These are phyloP conservation scores for Rhombomys opimus DNA, from an alignment of 2,113 vertebrate genomes.

Conservation along the genomic window DNA sequence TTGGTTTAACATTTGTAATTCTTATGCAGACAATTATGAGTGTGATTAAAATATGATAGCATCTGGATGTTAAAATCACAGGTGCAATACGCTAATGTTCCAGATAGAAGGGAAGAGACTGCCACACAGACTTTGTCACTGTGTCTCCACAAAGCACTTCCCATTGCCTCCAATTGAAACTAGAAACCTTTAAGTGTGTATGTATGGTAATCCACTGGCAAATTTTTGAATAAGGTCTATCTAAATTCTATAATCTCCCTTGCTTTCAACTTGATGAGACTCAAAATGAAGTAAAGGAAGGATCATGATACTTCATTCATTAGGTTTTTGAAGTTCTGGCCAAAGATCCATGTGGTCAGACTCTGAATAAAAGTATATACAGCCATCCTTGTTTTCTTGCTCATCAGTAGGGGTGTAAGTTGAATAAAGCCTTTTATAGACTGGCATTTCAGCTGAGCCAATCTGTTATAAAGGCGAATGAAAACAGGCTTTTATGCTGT, in stretches of 20 bases:
- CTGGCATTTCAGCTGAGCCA: slow-evolving; percentile 56
- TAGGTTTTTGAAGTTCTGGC: slow-evolving; percentile 48
- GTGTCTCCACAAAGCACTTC: background rate
- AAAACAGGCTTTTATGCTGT: slow-evolving; percentile 35
- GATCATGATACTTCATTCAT: slow-evolving; percentile 35
- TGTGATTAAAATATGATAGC: slow-evolving; percentile 78
- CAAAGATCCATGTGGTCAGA: background rate
- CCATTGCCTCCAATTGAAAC: background rate
- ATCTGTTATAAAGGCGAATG: slow-evolving; percentile 55
- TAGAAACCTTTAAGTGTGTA: slow-evolving; percentile 18
- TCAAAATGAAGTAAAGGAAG: slow-evolving; percentile 3
- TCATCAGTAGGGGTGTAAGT: background rate
- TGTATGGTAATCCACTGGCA: slow-evolving; percentile 46
- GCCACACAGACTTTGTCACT: background rate
- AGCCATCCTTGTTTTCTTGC: slow-evolving; percentile 19
- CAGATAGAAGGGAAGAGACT: slow-evolving; percentile 21
- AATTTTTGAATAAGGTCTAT: background rate
- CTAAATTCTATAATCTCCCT: slow-evolving; percentile 54
- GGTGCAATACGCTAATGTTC: slow-evolving; percentile 59
- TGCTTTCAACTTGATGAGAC: slow-evolving; percentile 33
- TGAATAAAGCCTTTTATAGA: background rate
- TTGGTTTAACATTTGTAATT: slow-evolving; percentile 73
- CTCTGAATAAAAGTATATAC: background rate
- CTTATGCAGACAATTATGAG: slow-evolving; percentile 64
- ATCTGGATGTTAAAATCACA: slow-evolving; percentile 75